Evolutionary conservation across 2,797 vertebrate species (phyloP), one percentile per base, ranked within the genome.

Genomic region (Presbytis comata): DNA sequence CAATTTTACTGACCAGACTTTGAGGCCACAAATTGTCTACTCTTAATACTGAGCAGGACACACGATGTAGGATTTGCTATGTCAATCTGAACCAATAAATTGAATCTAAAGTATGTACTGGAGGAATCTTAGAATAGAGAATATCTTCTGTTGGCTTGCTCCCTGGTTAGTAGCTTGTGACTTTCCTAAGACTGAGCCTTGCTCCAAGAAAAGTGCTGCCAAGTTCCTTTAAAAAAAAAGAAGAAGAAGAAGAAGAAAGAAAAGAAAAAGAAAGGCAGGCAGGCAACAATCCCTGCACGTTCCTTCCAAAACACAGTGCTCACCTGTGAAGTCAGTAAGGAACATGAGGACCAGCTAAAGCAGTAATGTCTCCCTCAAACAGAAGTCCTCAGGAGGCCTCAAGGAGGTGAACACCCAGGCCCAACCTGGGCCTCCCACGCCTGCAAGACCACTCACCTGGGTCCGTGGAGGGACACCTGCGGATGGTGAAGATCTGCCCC

Each of bases 401-500:
- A 0, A 0, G 19, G 28, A 61, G 14, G 28, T 10, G 12, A 9
- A 7, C 8, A 1, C 3, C 17, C 16, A 26, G 11, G 39, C 41
- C 75, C 26, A 1, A 13, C 26, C 8, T 1, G 13, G 57, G 41
- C 14, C 41, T 19, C 28, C 48, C 0, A 0, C 0, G 8, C 33
- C 0, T 0, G 0, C 0, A 6, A 41, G 89, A n/a, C 88, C 64
- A 97, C 99, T 99, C 98, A 99, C 99, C 99, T 17, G 99, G 98
- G 89, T 99, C 99, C 0, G 99, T 99, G 55, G 99, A 99, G 4
- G 99, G 99, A 92, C 99, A 99, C 98, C 99, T 99, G 87, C 99
- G 99, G 64, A 99, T 99, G 98, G 99, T 99, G 99, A 99, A 99
- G 99, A 99, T 99, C 98, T 99, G 99, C 74, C 99, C 99, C 92